Base-by-base conservation (phyloP, 2,797 vertebrate genomes). In the Acanthurus lineatus region DNA sequence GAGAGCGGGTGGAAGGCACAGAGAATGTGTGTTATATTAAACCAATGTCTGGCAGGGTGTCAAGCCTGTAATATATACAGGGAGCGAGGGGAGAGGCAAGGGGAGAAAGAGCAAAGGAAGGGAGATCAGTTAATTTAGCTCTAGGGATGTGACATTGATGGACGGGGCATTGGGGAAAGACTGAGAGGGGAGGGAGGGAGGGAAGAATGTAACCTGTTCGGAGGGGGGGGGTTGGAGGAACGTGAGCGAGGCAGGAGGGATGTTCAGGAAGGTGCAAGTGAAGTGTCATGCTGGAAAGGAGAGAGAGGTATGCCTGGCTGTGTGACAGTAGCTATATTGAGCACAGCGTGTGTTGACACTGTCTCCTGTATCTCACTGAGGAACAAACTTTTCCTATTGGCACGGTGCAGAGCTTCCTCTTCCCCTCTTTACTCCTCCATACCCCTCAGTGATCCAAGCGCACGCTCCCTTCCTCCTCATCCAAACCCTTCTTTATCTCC, bases 321-420 rank as follows among this genome's bases (percentile, higher is more conserved):
- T 83, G 92, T 94, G 93, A 94, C 94, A 94, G 92, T 79, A 90
- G 93, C 94, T 96, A 95, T 95, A 95, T 95, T 94, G 93, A 92
- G 95, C 93, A 28, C 92, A 92, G 92, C 70, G 88, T 93, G 93
- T 94, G 94, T 94, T 95, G 94, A 95, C 93, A 94, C 92, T 91
- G 91, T 94, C 93, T 94, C 93, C 92, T 91, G 90, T 93, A 94
- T 94, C 94, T 92, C 88, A 90, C 90, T 57, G 86, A 95, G 94
- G 94, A 95, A 95, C 94, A 94, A 92, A 93, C 94, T 93, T 93
- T 95, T 94, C 94, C 94, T 94, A 90, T 93, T 94, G 94, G 94
- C 94, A 95, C 89, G 74, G 83, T 48, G n/a, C 81, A 68, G 70
- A 85, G 77, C 87, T 89, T 90, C 90, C 89, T 88, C 85, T 88